Conservation (phyloP, 1,140 invertebrate species). For the Drosophila sulfurigaster region DNA sequence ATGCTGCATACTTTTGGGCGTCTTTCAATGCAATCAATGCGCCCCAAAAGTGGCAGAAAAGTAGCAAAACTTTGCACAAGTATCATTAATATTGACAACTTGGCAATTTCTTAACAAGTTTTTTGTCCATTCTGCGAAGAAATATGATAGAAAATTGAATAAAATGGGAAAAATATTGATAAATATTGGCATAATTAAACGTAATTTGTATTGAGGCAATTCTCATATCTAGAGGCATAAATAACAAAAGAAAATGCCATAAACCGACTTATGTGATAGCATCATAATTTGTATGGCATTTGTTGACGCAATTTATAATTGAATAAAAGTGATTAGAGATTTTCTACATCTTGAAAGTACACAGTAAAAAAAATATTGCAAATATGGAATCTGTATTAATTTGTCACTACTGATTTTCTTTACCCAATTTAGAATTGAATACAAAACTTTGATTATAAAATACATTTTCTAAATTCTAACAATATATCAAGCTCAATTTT, state of each 20-base stretch:
- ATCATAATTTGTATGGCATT: background rate
- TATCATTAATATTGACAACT: constrained; percentile 26
- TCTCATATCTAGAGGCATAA: background rate
- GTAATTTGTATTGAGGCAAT: background rate
- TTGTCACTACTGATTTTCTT: no score
- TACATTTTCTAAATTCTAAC: background rate
- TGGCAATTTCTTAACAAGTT: constrained; percentile 14
- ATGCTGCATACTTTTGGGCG: constrained; percentile 26
- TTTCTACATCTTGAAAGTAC: background rate
- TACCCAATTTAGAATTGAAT: no score
- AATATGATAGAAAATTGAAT: background rate
- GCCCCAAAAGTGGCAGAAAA: constrained; percentile 10
- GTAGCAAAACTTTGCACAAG: constrained; percentile 10
- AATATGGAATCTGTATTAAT: no score
- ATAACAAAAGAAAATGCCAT: background rate
- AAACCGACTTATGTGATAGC: background rate
- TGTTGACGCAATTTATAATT: background rate
- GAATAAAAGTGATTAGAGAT: background rate
- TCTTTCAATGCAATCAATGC: constrained; percentile 2
- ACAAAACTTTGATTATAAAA: no score
- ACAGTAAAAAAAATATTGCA: no score
- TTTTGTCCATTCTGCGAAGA: background rate
- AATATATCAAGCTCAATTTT: no score
- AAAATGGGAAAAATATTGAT: constrained; percentile 11
- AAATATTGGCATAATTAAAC: constrained; percentile 13